Evolutionary conservation across 2,888 invertebrate genomes (phyloP).

Genomic region (Chironomus tentans): DNA sequence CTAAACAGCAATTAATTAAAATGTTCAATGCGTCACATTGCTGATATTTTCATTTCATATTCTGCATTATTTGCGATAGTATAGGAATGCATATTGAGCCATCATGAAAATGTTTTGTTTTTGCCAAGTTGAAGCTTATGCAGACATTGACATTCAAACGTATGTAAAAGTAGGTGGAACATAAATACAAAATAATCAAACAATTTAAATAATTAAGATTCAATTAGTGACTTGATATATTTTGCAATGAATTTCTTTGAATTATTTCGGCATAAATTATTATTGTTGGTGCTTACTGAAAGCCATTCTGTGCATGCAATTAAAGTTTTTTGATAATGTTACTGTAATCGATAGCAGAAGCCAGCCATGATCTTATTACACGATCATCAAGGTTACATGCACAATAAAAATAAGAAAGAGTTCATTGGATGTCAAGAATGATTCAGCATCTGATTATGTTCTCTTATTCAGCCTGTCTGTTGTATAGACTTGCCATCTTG

Average conservation of each 20-base stretch:
- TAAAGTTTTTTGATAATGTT: background rate
- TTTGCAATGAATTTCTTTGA: background rate
- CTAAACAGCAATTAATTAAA: background rate
- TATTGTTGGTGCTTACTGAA: background rate
- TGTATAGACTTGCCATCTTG: no score
- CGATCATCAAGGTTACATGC: background rate
- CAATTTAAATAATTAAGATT: background rate
- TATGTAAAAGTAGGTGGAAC: background rate
- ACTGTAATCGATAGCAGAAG: no score
- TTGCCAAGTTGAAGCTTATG: background rate
- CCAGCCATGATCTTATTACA: background rate
- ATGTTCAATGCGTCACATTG: background rate
- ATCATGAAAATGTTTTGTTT: background rate
- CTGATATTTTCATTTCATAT: background rate
- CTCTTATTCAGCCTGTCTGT: no score
- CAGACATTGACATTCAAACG: background rate
- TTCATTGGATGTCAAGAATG: no score
- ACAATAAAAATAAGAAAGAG: no score
- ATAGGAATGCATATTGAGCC: background rate
- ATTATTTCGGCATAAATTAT: background rate
- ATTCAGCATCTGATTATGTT: no score
- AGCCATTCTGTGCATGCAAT: background rate
- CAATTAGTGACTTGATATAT: background rate
- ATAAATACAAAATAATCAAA: background rate
- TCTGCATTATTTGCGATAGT: background rate